Evolutionary conservation across 2,797 vertebrate species (phyloP).

Genomic region (Uromys caudimaculatus): DNA sequence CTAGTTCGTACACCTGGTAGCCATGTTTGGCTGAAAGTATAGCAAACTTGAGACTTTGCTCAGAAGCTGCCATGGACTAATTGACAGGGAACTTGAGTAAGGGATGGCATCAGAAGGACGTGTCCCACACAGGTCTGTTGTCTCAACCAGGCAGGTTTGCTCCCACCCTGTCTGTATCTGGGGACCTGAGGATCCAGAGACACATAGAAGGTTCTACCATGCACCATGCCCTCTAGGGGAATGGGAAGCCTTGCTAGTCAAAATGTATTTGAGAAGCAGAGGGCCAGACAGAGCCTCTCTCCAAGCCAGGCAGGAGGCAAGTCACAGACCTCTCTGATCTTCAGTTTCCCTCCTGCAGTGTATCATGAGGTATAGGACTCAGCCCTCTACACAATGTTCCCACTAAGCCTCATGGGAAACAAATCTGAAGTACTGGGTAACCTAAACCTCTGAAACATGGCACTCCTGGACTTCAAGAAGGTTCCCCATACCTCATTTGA

Average conservation of each 20-base stretch:
- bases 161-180: neutral
- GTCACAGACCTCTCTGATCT: neutral
- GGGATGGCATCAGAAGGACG: neutral
- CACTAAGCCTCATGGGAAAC: neutral
- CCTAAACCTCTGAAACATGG: neutral
- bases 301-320: neutral
- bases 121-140: neutral
- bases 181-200: neutral
- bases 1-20: neutral
- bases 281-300: neutral
- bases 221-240: rapidly evolving
- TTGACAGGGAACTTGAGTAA: neutral
- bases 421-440: neutral
- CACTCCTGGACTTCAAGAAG: neutral
- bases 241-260: neutral
- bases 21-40: neutral
- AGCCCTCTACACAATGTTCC: neutral
- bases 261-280: neutral
- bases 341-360: neutral
- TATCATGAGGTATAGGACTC: neutral
- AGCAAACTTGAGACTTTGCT: neutral
- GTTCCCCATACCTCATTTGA: no score
- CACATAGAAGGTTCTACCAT: neutral
- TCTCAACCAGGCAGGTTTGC: neutral
- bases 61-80: neutral